Evolutionary conservation across 2,888 invertebrate species (phyloP).

Genomic region (Dasypogon diadema): DNA sequence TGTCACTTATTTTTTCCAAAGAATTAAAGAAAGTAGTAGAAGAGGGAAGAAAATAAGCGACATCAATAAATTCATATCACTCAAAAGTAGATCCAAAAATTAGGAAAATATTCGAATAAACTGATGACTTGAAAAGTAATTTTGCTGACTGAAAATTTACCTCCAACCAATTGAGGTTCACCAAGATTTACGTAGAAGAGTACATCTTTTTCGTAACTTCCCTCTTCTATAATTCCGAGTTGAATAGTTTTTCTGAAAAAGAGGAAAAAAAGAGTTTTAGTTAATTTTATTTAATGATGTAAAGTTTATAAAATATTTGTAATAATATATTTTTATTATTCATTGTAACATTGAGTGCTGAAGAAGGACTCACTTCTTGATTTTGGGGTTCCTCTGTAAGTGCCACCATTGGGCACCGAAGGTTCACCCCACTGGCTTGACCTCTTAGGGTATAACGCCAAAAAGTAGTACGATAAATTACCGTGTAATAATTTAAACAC

Average conservation of each 20-base stretch:
- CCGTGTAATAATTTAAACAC: too few species aligned
- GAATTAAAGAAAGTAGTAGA: constrained; percentile 22
- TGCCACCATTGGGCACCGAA: too few species aligned
- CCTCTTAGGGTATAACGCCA: too few species aligned
- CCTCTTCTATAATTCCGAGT: constrained; percentile 92
- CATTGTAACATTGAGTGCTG: too few species aligned
- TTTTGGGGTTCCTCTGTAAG: too few species aligned
- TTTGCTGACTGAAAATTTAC: constrained; percentile 71
- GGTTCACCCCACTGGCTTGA: too few species aligned
- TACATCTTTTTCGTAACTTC: constrained; percentile 97
- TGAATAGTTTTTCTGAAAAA: constrained; percentile 87
- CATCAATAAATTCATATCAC: constrained; percentile 46
- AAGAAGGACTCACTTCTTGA: too few species aligned
- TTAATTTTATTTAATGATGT: too few species aligned
- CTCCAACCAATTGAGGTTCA: constrained; percentile 88
- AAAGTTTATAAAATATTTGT: too few species aligned
- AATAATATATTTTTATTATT: too few species aligned
- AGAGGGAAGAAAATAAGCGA: constrained; percentile 48
- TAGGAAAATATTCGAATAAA: constrained; percentile 13
- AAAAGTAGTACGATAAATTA: too few species aligned
- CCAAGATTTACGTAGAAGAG: constrained; percentile 92
- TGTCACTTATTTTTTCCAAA: constrained; percentile 50
- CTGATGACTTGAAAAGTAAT: not conserved
- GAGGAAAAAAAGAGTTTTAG: too few species aligned
- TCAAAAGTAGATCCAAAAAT: constrained; percentile 42